Base-by-base conservation (phyloP, 2,888 invertebrate species). In the Fragum sueziense region DNA sequence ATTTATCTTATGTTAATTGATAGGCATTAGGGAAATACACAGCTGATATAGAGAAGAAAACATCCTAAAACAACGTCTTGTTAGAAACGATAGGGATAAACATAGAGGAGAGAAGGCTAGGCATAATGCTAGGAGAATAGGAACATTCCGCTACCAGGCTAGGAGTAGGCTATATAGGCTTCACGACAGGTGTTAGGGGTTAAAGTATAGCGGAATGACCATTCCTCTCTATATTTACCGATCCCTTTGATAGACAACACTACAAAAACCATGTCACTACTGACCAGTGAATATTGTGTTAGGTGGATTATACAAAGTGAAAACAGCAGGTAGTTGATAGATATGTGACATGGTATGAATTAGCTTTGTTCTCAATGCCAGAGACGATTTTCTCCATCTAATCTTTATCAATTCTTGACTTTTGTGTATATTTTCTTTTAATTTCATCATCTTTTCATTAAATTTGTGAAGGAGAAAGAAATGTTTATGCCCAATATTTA, bases 51-150 rank as follows among this genome's bases (percentile, higher is more conserved):
- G 37, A 65, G 65, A 65, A 65, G 65, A 41, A 65, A 22, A 34
- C 61, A 4, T 17, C 65, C n/a, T 41, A 41, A 27, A 9, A 37
- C 65, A 65, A 25, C 65, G n/a, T 65, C 65, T 9, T 17, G 20
- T 4, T 34, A 34, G 34, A 27, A 65, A 41, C 41, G n/a, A 41
- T 65, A 65, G 65, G 65, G 41, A 41, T 22, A 27, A 34, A 31
- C 62, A 62, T 7, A 65, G 25, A 65, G 65, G 41, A 65, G 41
- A 34, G 65, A 65, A 41, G 65, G 65, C 65, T 65, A 65, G 65
- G 65, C 41, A 41, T 41, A 65, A 41, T 65, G 65, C 17, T 65
- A 65, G 41, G 41, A 41, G 61, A 57, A 57, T 61, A 33, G n/a
- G 31, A 61, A 20, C 61, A 61, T 65, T 65, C 65, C 41, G 27